Evolutionary conservation across 2,797 vertebrate genomes (phyloP), one percentile per base, ranked within the genome.

Genomic region (Oreochromis mossambicus): DNA sequence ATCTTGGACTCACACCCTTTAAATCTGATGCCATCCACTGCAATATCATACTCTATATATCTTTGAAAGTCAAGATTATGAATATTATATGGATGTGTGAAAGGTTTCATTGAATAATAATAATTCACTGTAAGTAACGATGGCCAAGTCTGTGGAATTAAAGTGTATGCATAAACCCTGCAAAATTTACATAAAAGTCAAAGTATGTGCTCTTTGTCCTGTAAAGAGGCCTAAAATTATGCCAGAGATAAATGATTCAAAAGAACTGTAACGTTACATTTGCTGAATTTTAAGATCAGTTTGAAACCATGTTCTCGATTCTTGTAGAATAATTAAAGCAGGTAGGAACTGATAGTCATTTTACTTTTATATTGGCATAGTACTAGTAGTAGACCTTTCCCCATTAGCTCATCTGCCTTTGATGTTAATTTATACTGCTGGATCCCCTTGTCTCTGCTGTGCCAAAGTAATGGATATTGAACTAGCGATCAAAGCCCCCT

Each of bases 361-460:
- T 91, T 46, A 84, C 79, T 50, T 75, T 75, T n/a, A 75, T 75
- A n/a, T 48, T 50, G 46, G 46, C 46, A 75, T 32, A 75, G 26
- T 29, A 75, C 70, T 75, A 34, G 26, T 50, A 50, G 43, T 51
- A 75, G 86, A 90, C 88, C 80, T 88, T 86, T 81, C 77, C 77
- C 84, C 84, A 88, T 93, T 91, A 89, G 88, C 82, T 54, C 73
- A 89, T 91, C 43, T 84, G 83, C 85, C 92, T 95, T 94, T 95
- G 93, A 95, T 93, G 95, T 93, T 89, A 91, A 92, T 92, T 92
- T 87, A 85, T 93, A 86, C 90, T 78, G 90, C 87, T 91, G 90
- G 86, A 92, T 90, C 86, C 91, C 80, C 86, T 86, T 86, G 91
- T 93, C 91, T 95, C 88, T 86, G 32, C 85, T 68, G 90, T 91